These are phyloP conservation scores for Peromyscus eremicus DNA, from an alignment of 2,797 vertebrate genomes.

Conservation along the genomic window DNA sequence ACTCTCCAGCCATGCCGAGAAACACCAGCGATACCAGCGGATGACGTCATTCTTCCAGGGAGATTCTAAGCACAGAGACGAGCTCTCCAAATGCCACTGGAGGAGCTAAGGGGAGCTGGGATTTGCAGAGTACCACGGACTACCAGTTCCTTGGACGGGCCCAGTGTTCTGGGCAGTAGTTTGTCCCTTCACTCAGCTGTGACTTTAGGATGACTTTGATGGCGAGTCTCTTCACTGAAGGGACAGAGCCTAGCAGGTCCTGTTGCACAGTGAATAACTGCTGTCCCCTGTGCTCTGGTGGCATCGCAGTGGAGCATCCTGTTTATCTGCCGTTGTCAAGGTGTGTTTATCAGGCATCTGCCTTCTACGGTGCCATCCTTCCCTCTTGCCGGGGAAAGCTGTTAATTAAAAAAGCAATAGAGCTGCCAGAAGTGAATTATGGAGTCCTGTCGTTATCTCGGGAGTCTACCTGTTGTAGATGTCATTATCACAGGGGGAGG, in stretches of 20 bases:
- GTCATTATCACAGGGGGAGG: neutral
- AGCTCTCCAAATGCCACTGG: neutral
- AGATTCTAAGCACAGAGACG: conserved; percentile 24
- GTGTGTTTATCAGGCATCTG: conserved; percentile 66
- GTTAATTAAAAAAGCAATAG: conserved; percentile 81
- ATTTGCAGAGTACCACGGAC: neutral
- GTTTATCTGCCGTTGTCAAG: conserved; percentile 74
- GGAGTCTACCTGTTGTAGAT: conserved; percentile 27
- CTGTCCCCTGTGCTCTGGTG: conserved; percentile 47
- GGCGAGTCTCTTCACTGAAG: conserved; percentile 6
- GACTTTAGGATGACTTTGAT: conserved; percentile 52
- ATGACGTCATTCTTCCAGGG: conserved; percentile 40
- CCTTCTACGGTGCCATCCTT: conserved; percentile 41
- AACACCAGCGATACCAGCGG: neutral
- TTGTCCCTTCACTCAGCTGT: neutral
- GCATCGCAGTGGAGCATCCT: neutral
- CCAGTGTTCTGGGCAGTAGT: neutral
- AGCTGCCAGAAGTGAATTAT: conserved; percentile 76
- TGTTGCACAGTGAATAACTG: conserved; percentile 51
- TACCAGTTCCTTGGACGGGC: neutral
- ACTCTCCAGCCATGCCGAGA: conserved; percentile 19
- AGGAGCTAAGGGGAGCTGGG: neutral
- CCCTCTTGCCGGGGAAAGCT: conserved; percentile 38
- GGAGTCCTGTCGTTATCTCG: conserved; percentile 46
- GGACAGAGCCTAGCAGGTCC: conserved; percentile 11